Percentiles rank a stretch among this genome's conserved stretches.
Evolutionary conservation across 2,888 invertebrate genomes (phyloP).

Genomic region (Cheilosia urbana): DNA sequence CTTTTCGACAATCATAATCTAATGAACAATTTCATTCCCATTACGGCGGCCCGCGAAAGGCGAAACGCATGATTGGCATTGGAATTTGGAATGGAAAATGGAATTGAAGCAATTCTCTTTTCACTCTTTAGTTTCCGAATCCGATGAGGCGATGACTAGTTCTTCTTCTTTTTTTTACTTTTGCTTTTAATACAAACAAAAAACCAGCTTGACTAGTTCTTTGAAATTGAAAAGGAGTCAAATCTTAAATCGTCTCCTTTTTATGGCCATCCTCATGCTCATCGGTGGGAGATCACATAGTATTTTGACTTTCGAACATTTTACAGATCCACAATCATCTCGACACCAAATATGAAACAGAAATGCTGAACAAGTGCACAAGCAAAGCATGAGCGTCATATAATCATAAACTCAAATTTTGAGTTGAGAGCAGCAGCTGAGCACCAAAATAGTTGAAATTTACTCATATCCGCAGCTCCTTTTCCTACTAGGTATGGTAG

Average conservation of each 20-base stretch:
- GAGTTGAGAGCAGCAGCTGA: no score
- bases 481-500: no score
- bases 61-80: constrained; percentile 42
- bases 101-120: constrained; percentile 20
- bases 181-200: constrained; percentile 50
- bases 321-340: no score
- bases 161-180: constrained; percentile 31
- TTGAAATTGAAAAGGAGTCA: constrained; percentile 50
- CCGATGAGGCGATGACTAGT: not conserved
- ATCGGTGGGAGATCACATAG: constrained; percentile 14
- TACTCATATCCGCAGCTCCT: no score
- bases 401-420: no score
- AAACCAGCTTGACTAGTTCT: constrained; percentile 67
- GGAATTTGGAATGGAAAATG: constrained; percentile 34
- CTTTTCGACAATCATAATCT: constrained; percentile 2
- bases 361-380: constrained; percentile 12
- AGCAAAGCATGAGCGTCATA: no score
- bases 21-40: constrained; percentile 12
- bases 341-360: not conserved
- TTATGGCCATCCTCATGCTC: constrained; percentile 3
- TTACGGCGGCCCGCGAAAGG: not conserved
- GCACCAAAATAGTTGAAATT: constrained; percentile 8
- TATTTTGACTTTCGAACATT: not conserved
- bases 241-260: constrained; percentile 28
- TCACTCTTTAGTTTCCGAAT: constrained; percentile 15